Conservation (phyloP, 2,113 vertebrate genomes). For the Macquaria australasica region DNA sequence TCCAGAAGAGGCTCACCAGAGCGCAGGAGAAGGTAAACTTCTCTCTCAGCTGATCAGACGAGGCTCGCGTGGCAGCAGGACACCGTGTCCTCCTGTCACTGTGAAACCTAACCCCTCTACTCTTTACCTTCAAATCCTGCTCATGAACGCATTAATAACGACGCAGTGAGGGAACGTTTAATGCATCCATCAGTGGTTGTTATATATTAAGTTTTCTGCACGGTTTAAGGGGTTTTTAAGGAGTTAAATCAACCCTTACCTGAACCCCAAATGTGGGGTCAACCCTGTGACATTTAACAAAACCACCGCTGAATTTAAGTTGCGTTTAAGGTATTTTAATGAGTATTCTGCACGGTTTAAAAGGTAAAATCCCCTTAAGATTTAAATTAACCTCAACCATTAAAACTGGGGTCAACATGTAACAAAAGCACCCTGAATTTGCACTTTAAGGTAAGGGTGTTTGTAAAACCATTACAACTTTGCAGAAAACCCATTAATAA, state of each 20-base stretch:
- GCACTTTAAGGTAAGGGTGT: background rate
- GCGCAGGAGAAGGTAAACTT: slow-evolving; percentile 95
- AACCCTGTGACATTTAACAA: background rate
- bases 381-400: background rate
- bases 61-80: slow-evolving; percentile 27
- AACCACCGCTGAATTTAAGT: background rate
- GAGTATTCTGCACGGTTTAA: background rate
- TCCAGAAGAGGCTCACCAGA: slow-evolving; percentile 95
- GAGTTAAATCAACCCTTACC: background rate
- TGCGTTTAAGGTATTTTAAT: background rate
- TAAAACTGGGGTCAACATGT: background rate
- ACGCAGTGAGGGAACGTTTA: background rate
- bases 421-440: background rate
- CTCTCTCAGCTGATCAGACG: background rate
- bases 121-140: background rate
- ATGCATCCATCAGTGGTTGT: background rate
- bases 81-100: slow-evolving; percentile 25
- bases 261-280: background rate
- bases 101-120: slow-evolving; percentile 50
- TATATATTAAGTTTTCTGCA: too few relatives aligned
- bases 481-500: background rate
- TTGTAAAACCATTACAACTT: background rate
- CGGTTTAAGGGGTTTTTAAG: background rate
- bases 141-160: too few relatives aligned
- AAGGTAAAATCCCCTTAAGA: background rate